Evolutionary conservation across 2,113 vertebrate genomes (phyloP).

Genomic region (Fulmarus glacialis): DNA sequence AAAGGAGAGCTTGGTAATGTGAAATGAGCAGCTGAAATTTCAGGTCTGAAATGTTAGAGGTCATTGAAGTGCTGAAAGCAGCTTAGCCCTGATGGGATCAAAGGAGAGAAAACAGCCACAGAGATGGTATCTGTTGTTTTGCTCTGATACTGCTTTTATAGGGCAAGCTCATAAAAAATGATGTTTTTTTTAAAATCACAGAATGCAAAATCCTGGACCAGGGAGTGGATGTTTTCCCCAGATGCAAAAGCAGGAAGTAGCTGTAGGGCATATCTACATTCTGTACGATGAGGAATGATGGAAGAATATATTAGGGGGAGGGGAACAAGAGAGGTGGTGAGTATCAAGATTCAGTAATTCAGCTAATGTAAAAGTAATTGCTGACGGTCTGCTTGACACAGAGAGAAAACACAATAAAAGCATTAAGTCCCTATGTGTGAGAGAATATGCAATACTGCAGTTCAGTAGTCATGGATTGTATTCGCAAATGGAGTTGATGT

Average conservation of each 20-base stretch:
- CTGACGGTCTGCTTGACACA: not conserved
- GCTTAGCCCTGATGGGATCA: constrained; percentile 3
- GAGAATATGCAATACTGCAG: not conserved
- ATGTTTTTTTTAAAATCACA: not conserved
- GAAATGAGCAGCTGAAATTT: constrained; percentile 39
- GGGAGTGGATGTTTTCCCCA: not conserved
- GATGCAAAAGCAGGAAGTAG: not conserved
- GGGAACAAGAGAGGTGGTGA: not conserved
- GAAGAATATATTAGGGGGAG: constrained; percentile 16
- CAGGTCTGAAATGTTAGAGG: constrained; percentile 30
- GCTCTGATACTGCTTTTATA: not conserved
- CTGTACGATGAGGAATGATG: not conserved
- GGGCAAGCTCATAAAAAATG: not conserved
- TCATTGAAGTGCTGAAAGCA: constrained; percentile 5
- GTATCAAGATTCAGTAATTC: constrained; percentile 22
- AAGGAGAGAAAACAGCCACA: not conserved
- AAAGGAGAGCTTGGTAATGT: not conserved
- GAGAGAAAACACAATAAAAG: not conserved
- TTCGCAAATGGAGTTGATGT: not conserved
- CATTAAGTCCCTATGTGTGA: not conserved
- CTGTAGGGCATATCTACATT: not conserved
- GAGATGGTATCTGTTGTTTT: not conserved
- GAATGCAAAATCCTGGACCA: not conserved
- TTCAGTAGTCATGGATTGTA: not conserved
- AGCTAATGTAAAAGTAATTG: constrained; percentile 53